Conservation (phyloP, 2,113 vertebrate species). For the Leptocoma aspasia region DNA sequence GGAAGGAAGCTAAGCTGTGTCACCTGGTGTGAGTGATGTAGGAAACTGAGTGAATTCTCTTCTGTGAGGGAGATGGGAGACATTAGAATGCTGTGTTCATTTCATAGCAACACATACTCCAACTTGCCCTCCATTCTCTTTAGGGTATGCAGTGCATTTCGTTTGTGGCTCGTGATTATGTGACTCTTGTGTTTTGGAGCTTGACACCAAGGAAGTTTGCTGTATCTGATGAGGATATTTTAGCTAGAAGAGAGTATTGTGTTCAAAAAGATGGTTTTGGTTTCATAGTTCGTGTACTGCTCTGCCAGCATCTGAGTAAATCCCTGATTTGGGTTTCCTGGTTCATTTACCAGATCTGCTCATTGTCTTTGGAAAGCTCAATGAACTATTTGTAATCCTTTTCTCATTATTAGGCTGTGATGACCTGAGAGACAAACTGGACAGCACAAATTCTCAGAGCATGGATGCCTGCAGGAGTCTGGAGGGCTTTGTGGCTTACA, state of each 20-base stretch:
- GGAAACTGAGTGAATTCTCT: background rate
- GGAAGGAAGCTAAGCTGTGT: background rate
- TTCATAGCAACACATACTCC: background rate
- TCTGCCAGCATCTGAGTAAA: background rate
- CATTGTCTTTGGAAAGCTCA: background rate
- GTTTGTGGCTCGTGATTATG: background rate
- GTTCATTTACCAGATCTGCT: background rate
- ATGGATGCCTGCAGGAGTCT: constrained; percentile 75
- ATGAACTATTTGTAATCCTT: background rate
- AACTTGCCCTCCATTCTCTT: background rate
- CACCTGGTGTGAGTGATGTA: background rate
- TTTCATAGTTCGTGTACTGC: background rate
- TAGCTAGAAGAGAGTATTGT: background rate
- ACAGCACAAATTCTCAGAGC: constrained; percentile 39
- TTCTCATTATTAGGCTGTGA: constrained; percentile 66
- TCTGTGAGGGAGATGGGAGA: background rate
- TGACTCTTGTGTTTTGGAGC: background rate
- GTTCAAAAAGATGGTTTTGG: background rate
- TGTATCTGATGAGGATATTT: background rate
- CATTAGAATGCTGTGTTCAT: background rate
- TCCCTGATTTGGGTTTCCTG: background rate
- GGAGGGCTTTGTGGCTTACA: constrained; percentile 81
- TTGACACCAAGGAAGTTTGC: background rate
- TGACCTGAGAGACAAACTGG: constrained; percentile 64
- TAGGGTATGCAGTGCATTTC: background rate